A percentile compares a stretch with the other conserved stretches of the same genome.
Conservation (phyloP, 2,113 vertebrate genomes). For the Parus major region DNA sequence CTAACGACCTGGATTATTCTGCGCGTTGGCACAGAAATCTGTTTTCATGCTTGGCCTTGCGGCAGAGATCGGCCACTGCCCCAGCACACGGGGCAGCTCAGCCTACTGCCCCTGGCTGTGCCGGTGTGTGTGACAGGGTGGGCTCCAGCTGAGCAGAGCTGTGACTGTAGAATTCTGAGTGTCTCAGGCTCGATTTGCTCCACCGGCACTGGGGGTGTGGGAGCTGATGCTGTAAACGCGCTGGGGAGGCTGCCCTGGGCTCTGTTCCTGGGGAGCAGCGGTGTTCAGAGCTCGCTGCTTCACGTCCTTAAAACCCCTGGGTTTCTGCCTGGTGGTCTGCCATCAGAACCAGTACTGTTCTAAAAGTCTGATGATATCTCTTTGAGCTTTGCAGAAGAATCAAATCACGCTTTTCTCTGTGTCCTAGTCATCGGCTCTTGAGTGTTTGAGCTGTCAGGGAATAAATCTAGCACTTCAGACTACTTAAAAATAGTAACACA, state of each 20-base stretch:
- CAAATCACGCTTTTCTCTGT: neutral
- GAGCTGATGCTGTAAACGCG: neutral
- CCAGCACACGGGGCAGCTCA: neutral
- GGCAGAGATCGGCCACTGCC: neutral
- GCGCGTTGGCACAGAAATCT: neutral
- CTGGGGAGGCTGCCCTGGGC: neutral
- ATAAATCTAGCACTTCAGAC: neutral
- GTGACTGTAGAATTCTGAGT: neutral
- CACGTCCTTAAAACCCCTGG: fast-evolving
- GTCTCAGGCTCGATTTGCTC: neutral
- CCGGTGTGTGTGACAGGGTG: fast-evolving
- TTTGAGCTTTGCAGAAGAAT: neutral
- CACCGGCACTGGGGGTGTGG: fast-evolving
- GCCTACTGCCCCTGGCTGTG: neutral
- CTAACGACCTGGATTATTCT: fast-evolving
- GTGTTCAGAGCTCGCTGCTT: neutral
- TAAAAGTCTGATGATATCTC: neutral
- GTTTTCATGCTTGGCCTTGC: fast-evolving
- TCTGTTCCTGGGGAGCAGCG: fast-evolving
- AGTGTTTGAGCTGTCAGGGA: neutral
- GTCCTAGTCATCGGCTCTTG: neutral
- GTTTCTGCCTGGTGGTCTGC: neutral
- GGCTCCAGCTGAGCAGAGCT: neutral
- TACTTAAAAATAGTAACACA: neutral
- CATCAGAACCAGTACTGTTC: neutral